Conservation (phyloP, 2,113 vertebrate genomes). For the Sceloporus undulatus region DNA sequence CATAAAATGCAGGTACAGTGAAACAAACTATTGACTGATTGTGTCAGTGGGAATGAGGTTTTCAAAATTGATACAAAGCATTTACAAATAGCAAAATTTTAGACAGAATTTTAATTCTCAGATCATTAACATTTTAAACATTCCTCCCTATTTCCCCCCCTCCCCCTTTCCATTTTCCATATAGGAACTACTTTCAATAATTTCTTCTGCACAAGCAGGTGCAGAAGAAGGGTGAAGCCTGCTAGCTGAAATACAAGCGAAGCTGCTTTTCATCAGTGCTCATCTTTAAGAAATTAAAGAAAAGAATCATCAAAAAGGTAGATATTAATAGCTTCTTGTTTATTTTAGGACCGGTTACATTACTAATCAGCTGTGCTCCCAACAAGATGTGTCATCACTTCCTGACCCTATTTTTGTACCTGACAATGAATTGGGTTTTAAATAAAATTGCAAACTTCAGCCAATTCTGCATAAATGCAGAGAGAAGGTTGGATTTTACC, state of each 20-base stretch:
- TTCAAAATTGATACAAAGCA: not conserved
- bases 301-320: constrained; percentile 3
- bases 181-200: not conserved
- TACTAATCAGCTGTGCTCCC: not conserved
- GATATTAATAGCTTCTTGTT: not conserved
- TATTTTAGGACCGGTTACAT: not conserved
- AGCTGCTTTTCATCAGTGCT: constrained; percentile 19
- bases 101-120: too few species aligned
- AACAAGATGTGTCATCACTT: constrained; percentile 9
- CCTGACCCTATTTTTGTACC: constrained; percentile 1
- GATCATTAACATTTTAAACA: not conserved
- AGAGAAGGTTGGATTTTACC: constrained; percentile 24
- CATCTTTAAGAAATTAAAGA: constrained; percentile 35
- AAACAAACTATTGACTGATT: not conserved
- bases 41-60: not conserved
- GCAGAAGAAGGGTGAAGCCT: constrained; percentile 1
- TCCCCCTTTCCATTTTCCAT: not conserved
- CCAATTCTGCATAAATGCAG: not conserved
- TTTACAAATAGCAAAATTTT: not conserved
- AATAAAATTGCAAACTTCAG: constrained; percentile 12
- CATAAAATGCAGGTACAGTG: not conserved
- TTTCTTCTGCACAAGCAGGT: constrained; percentile 6
- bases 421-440: constrained; percentile 22
- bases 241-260: constrained; percentile 45
- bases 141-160: not conserved